Evolutionary conservation across 2,888 invertebrate species (phyloP).

Genomic region (Cinara cedri): DNA sequence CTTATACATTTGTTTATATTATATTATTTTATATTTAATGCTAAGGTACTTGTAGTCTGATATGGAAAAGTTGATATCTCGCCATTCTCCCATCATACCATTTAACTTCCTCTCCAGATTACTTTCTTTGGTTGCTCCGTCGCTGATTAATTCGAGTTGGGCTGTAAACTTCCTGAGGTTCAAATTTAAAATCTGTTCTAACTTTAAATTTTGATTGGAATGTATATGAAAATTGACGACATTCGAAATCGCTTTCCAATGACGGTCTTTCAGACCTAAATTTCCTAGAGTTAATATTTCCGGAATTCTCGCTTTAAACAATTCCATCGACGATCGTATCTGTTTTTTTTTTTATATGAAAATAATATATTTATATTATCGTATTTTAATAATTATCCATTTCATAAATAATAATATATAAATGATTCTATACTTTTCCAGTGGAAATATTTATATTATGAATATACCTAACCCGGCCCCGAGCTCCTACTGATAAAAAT

Average conservation of each 20-base stretch:
- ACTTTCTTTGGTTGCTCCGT: constrained; percentile 94
- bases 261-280: constrained; percentile 88
- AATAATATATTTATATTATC: neutral
- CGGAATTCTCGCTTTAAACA: constrained; percentile 84
- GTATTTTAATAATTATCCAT: too few species aligned
- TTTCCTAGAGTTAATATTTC: constrained; percentile 91
- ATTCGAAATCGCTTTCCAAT: constrained; percentile 94
- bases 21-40: neutral
- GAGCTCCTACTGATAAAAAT: too few species aligned
- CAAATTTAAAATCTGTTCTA: constrained; percentile 84
- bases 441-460: too few species aligned
- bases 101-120: constrained; percentile 85
- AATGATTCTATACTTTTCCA: too few species aligned
- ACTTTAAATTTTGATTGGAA: constrained; percentile 79
- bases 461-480: too few species aligned
- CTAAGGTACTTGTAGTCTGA: constrained; percentile 71
- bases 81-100: constrained; percentile 93
- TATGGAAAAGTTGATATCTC: constrained; percentile 76
- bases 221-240: constrained; percentile 91
- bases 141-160: constrained; percentile 89
- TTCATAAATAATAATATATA: neutral
- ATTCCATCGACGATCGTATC: constrained; percentile 68
- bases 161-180: constrained; percentile 85
- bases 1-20: neutral
- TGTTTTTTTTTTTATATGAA: neutral